Conservation (phyloP, 2,113 vertebrate species). For the Pelecanoides urinatrix region DNA sequence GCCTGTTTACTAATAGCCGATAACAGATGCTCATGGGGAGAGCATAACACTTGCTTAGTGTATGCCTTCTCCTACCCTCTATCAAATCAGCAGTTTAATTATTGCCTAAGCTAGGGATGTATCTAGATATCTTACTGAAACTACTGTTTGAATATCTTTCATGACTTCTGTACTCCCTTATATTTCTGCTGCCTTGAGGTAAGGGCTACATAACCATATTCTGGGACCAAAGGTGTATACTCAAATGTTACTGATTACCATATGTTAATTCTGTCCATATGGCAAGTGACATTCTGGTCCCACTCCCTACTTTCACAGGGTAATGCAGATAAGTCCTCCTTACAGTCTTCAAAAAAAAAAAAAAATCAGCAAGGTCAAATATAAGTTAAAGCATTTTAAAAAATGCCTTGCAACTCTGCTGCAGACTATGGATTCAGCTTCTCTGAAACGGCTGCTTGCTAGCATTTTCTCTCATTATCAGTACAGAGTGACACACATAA, state of each 20-base stretch:
- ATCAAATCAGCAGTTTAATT: background rate
- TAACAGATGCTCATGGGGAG: background rate
- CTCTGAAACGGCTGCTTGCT: background rate
- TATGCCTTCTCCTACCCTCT: fast-evolving
- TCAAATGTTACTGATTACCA: background rate
- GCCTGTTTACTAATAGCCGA: background rate
- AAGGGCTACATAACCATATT: background rate
- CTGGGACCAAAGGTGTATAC: background rate
- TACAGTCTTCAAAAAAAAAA: background rate
- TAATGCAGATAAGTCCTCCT: background rate
- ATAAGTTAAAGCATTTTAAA: background rate
- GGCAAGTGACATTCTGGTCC: background rate
- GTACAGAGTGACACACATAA: background rate
- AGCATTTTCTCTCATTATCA: background rate
- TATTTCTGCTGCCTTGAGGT: background rate
- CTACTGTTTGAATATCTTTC: background rate
- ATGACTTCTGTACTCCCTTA: background rate
- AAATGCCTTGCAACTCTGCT: background rate
- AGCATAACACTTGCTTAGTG: background rate
- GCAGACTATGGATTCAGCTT: background rate
- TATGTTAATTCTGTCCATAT: background rate
- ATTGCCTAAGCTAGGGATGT: background rate
- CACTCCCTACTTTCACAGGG: background rate
- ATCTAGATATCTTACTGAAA: background rate
- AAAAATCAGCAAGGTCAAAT: background rate